A percentile compares a stretch with the other conserved stretches of the same genome.
phyloP scores from a whole-genome alignment of 1,140 invertebrate genomes.

The Meteorus sp. region DNA sequence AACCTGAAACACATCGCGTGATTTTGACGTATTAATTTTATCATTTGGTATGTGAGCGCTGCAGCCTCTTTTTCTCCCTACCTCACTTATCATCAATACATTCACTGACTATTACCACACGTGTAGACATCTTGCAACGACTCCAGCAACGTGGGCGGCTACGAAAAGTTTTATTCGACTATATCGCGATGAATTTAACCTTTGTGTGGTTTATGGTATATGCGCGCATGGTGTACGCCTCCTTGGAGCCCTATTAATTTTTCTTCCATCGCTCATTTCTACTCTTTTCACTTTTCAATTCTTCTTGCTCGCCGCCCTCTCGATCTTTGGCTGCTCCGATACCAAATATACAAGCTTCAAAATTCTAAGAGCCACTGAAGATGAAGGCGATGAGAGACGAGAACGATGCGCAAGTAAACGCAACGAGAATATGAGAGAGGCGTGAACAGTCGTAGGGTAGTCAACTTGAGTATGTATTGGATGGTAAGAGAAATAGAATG shows the following conservation, averaged over 20 bases:
- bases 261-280: conserved; percentile 1
- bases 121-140: neutral
- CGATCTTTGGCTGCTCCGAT: neutral
- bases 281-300: neutral
- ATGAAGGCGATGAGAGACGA: conserved; percentile 4
- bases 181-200: conserved; percentile 1
- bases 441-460: conserved; percentile 16
- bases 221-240: conserved; percentile 11
- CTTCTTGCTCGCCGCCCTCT: neutral
- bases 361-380: neutral
- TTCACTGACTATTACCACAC: neutral
- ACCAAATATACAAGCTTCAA: neutral
- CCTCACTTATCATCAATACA: neutral
- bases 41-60: neutral
- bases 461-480: neutral
- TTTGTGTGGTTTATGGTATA: too few species aligned
- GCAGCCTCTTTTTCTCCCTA: neutral
- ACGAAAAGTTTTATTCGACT: conserved; percentile 20
- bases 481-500: too few species aligned
- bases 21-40: conserved; percentile 15
- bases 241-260: conserved; percentile 9
- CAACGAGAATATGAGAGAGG: conserved; percentile 18
- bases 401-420: neutral
- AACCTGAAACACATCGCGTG: conserved; percentile 15
- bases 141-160: neutral